phyloP scores from a whole-genome alignment of 2,113 vertebrate genomes.

The Pluvialis apricaria region DNA sequence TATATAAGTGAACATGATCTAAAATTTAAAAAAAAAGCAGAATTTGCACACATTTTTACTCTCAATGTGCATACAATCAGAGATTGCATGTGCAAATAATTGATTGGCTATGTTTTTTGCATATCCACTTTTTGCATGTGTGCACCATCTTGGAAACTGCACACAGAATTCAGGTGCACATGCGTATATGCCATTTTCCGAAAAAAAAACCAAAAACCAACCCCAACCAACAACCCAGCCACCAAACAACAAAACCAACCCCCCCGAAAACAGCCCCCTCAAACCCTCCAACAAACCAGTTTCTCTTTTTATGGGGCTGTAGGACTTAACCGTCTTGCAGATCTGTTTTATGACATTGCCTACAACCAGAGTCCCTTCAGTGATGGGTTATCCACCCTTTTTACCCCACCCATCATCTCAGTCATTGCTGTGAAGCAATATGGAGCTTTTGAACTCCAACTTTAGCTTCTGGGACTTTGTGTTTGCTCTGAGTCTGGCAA shows the following conservation, averaged over 20 bases:
- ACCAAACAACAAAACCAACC: too few relatives aligned
- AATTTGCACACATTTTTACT: neutral
- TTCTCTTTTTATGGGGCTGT: neutral
- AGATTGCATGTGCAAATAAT: neutral
- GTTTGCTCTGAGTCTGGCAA: neutral
- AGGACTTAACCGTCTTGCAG: neutral
- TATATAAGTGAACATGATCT: neutral
- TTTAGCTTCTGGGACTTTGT: neutral
- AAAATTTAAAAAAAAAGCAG: neutral
- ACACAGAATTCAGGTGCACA: neutral
- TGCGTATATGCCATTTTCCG: neutral
- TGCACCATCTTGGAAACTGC: neutral
- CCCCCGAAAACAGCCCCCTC: accelerated
- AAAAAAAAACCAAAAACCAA: neutral
- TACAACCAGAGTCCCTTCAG: neutral
- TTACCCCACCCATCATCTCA: neutral
- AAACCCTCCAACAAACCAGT: neutral
- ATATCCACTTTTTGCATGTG: neutral
- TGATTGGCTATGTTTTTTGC: neutral
- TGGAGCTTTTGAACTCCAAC: neutral
- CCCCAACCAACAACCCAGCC: too few relatives aligned
- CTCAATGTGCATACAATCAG: neutral
- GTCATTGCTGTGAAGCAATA: neutral
- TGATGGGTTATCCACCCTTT: neutral
- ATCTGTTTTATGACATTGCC: neutral